These are phyloP conservation scores for Brachionus koreanus DNA, from an alignment of 1,140 invertebrate genomes.

Conservation along the genomic window DNA sequence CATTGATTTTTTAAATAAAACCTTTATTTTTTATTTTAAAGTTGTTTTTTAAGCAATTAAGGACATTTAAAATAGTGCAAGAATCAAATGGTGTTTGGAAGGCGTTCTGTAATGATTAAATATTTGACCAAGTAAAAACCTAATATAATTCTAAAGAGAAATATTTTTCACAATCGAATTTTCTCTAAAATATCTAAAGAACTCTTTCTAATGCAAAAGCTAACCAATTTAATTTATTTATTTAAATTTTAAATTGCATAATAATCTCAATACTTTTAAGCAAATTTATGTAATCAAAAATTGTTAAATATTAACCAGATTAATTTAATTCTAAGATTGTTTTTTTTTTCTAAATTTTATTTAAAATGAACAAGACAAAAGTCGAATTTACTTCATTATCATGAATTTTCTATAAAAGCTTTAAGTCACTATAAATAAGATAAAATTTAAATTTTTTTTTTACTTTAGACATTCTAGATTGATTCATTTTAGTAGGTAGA, in stretches of 20 bases:
- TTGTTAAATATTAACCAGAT: slow-evolving; percentile 1
- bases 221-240: neutral
- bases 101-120: neutral
- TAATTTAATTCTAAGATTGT: slow-evolving; percentile 5
- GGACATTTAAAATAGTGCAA: neutral
- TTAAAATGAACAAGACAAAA: neutral
- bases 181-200: neutral
- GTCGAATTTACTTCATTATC: neutral
- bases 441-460: neutral
- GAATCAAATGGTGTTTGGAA: neutral
- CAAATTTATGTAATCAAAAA: neutral
- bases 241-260: slow-evolving; percentile 5
- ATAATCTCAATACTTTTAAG: neutral
- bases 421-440: neutral
- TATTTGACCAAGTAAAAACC: neutral
- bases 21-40: neutral
- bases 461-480: neutral
- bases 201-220: neutral
- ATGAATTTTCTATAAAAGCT: neutral
- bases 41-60: neutral
- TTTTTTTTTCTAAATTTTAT: neutral
- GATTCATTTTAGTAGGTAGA: neutral
- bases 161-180: neutral
- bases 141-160: neutral
- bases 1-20: neutral